A percentile compares a stretch with the other conserved stretches of the same genome.
Conservation (phyloP, 2,888 invertebrate genomes). For the Palloptera scutellata region DNA sequence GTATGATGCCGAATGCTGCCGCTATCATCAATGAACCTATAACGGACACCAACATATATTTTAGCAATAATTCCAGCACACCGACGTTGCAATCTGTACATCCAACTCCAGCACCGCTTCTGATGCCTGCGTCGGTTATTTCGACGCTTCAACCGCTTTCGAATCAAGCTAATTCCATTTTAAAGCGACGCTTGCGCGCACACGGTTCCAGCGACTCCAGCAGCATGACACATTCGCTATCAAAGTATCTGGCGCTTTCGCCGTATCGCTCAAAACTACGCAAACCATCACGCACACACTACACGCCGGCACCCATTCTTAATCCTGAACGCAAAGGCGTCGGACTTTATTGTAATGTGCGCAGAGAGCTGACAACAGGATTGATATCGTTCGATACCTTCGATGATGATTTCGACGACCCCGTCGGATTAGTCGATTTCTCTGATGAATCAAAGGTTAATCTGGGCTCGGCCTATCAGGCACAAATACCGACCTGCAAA, state of each 20-base stretch:
- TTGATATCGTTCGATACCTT: constrained; percentile 56
- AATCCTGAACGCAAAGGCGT: constrained; percentile 90
- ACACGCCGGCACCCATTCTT: constrained; percentile 93
- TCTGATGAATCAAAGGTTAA: constrained; percentile 77
- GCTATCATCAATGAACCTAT: constrained; percentile 17
- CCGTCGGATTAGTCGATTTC: constrained; percentile 60
- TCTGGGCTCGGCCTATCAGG: constrained; percentile 87
- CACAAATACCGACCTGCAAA: constrained; percentile 72
- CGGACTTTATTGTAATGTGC: constrained; percentile 72
- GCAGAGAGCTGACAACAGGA: constrained; percentile 53
- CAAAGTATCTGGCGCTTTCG: constrained; percentile 56
- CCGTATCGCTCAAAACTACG: constrained; percentile 62
- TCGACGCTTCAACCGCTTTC: constrained; percentile 54
- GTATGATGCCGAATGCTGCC: constrained; percentile 5
- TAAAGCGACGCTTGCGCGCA: constrained; percentile 59
- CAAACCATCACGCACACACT: constrained; percentile 67
- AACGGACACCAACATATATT: constrained; percentile 49
- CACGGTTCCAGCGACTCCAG: constrained; percentile 46
- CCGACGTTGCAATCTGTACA: constrained; percentile 63
- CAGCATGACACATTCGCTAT: constrained; percentile 46
- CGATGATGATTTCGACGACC: constrained; percentile 61
- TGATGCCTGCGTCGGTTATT: constrained; percentile 30
- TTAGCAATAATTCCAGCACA: constrained; percentile 44
- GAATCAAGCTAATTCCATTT: constrained; percentile 60
- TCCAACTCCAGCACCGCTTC: constrained; percentile 56